Base-by-base conservation (phyloP, 2,797 vertebrate species). In the Rachycentron canadum region DNA sequence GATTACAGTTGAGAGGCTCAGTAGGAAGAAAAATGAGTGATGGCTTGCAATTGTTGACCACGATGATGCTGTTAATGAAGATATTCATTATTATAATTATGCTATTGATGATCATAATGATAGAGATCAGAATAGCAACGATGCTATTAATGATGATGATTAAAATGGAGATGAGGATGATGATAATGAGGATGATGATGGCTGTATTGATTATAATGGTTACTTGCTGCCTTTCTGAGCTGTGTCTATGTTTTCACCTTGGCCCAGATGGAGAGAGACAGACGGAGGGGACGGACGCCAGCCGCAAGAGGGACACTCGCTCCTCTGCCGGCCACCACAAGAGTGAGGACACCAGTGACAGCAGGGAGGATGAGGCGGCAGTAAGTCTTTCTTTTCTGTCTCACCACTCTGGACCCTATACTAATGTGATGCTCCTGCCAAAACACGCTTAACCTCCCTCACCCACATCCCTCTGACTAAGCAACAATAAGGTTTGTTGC, bases 311-410 rank as follows among this genome's bases (percentile, higher is more conserved):
- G 55, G 94, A 84, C 9, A 84, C 90, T 0, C 93, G 69, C 36
- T 94, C 88, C 0, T 88, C 91, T 0, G 89, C 92, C 0, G 92
- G 90, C 76, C 93, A 91, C 14, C 94, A 93, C 79, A 95, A 92
- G 83, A 90, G 79, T 0, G 96, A 97, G 75, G 97, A 98, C 67
- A 95, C 95, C 81, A 97, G 97, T 0, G 97, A 98, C 94, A 99
- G 97, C 86, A 94, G 3, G 0, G 98, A 98, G 94, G 97, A 98
- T 9, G 97, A 97, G 53, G 94, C 82, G 0, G 86, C 45, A 88
- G 96, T 98, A 90, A 97, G 50, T 91, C 59, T 78, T 38, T 56
- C 25, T 63, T 56, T 67, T 64, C 45, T 60, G 7, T 73, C 57
- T 68, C 25, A 25, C 53, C 36, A 1, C 47, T 69, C 49, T 40